These are phyloP conservation scores for Eretmocerus hayati DNA, from an alignment of 2,888 invertebrate species.

Conservation along the genomic window DNA sequence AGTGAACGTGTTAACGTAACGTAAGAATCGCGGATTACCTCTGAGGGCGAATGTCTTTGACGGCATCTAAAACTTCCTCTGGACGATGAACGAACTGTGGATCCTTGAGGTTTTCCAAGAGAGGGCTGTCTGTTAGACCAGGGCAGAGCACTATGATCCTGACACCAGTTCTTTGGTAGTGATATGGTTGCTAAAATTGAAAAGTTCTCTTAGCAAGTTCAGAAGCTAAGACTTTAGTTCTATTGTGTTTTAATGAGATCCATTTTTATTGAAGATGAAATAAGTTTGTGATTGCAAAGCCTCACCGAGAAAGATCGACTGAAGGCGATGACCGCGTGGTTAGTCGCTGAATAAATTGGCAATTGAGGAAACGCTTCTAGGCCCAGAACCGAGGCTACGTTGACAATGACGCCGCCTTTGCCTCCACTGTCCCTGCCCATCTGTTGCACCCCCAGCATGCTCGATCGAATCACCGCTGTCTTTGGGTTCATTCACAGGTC, in stretches of 20 bases:
- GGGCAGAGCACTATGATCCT: slow-evolving; percentile 40
- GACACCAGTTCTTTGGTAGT: slow-evolving; percentile 39
- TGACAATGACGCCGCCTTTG: slow-evolving; percentile 59
- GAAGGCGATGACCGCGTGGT: slow-evolving; percentile 46
- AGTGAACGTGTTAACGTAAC: too few relatives aligned
- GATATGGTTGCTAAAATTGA: slow-evolving; percentile 45
- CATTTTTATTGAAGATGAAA: too few relatives aligned
- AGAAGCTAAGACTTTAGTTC: too few relatives aligned
- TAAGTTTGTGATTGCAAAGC: too few relatives aligned
- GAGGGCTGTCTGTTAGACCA: slow-evolving; percentile 30
- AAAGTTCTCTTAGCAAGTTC: too few relatives aligned
- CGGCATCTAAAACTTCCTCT: slow-evolving; percentile 19
- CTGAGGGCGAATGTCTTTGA: slow-evolving; percentile 28
- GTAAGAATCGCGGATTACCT: too few relatives aligned
- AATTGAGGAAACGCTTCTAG: slow-evolving; percentile 48
- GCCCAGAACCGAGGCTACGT: slow-evolving; percentile 58
- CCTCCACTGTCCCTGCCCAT: slow-evolving; percentile 48
- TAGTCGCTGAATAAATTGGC: slow-evolving; percentile 58
- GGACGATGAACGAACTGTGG: slow-evolving; percentile 14
- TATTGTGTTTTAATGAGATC: too few relatives aligned
- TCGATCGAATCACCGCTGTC: slow-evolving; percentile 46
- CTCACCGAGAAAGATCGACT: slow-evolving; percentile 41
- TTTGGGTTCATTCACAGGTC: too few relatives aligned
- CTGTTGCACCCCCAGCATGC: slow-evolving; percentile 46
- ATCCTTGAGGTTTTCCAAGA: slow-evolving; percentile 24